Percentiles rank a stretch among this genome's conserved stretches.
phyloP scores from a whole-genome alignment of 2,888 invertebrate species.

The Archips crataeganus region DNA sequence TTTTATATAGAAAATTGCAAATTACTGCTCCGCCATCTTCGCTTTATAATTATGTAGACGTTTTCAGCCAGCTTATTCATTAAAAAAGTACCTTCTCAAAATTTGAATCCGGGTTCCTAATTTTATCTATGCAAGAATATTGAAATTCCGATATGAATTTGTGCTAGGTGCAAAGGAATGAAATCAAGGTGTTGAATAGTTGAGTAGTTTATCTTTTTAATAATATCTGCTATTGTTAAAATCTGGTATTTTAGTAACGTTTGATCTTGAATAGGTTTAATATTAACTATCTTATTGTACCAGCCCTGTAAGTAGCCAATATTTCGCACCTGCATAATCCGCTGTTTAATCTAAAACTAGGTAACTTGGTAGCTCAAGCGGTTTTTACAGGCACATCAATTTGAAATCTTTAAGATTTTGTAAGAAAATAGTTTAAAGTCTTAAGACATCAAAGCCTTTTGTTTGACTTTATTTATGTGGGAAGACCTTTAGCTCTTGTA shows the following conservation, averaged over 20 bases:
- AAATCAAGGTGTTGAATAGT: background rate
- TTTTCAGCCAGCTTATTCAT: too few species aligned
- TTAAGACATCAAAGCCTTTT: background rate
- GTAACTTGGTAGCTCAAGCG: background rate
- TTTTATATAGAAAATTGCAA: background rate
- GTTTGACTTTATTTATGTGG: conserved; percentile 15
- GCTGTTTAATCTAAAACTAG: background rate
- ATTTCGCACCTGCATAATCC: background rate
- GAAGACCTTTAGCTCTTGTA: conserved; percentile 32
- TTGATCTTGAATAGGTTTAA: background rate
- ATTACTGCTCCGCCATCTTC: background rate
- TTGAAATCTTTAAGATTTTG: conserved; percentile 30
- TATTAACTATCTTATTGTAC: conserved; percentile 5
- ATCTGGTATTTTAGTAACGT: background rate
- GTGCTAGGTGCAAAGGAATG: background rate
- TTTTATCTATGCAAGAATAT: too few species aligned
- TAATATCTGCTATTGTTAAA: background rate
- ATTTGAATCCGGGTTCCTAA: too few species aligned
- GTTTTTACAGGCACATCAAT: conserved; percentile 12
- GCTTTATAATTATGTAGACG: background rate
- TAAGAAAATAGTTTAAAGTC: conserved; percentile 13
- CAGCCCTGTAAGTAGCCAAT: background rate
- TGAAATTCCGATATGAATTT: too few species aligned
- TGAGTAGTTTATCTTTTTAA: background rate
- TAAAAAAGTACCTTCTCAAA: too few species aligned